These are phyloP conservation scores for Dendronephthya gigantea DNA, from an alignment of 64 coral and sea anemone species.

Conservation along the genomic window DNA sequence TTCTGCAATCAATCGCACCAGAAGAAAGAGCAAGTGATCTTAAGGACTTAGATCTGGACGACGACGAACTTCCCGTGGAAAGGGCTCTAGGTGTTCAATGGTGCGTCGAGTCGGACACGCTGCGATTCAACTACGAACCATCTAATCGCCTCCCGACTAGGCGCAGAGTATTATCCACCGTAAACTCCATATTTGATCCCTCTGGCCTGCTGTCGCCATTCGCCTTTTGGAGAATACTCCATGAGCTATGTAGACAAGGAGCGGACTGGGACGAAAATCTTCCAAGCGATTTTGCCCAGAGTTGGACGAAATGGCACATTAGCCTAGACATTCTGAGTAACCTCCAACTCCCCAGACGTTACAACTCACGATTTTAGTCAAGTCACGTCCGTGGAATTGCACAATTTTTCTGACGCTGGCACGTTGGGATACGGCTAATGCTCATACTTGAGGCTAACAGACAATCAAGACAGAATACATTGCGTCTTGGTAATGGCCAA, in stretches of 20 bases:
- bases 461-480: not conserved
- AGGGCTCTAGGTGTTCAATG: conserved; percentile 3
- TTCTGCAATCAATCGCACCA: not conserved
- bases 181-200: conserved; percentile 21
- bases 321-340: conserved; percentile 12
- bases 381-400: conserved; percentile 35
- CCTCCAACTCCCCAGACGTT: conserved; percentile 11
- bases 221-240: conserved; percentile 3
- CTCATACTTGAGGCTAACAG: conserved; percentile 18
- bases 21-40: conserved; percentile 1
- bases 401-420: conserved; percentile 31
- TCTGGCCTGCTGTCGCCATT: conserved; percentile 8
- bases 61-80: not conserved
- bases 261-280: conserved; percentile 17
- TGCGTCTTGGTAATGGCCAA: conserved; percentile 16
- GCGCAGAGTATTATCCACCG: not conserved
- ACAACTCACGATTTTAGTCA: conserved; percentile 30
- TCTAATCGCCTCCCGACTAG: not conserved
- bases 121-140: not conserved
- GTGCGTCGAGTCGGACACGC: not conserved
- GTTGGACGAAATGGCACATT: conserved; percentile 28
- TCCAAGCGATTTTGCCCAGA: conserved; percentile 15
- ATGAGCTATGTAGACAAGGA: not conserved
- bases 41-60: not conserved
- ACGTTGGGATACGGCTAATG: conserved; percentile 2